Base-by-base conservation (phyloP, 2,888 invertebrate species). In the Drosophila mimetica region DNA sequence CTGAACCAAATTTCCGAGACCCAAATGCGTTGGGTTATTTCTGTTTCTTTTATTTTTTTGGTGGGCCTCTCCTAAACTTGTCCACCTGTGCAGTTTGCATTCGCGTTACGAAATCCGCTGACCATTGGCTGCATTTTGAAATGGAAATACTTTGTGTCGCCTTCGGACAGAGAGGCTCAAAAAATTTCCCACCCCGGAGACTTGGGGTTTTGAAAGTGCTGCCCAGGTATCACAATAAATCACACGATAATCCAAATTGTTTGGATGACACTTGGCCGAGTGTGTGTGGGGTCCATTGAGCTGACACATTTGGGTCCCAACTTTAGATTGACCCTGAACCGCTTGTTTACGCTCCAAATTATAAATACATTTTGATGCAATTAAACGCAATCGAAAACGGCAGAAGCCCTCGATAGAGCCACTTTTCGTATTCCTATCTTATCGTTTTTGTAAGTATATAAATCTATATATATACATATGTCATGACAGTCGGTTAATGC, bases 1-100 rank as follows among this genome's bases (percentile, higher is more conserved):
- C 83, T 84, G 88, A 88, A 84, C 86, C 88, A 87, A 87, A 87
- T 84, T 74, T 72, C 71, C 58, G 81, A 65, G 47, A 59, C 37
- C 74, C 46, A 52, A 54, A 50, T 46, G 42, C 34, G 46, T 48
- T 42, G 71, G 65, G 60, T 41, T 46, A 34, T 54, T 63, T n/a
- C n/a, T 57, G 51, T 20, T 42, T 39, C 18, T 61, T 47, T 39
- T 50, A 55, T 79, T 67, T 61, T 16, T 76, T 47, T 63, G 80
- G 65, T 47, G 65, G 80, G 65, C 76, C 75, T 72, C 65, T 69
- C 58, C 39, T 42, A 85, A 82, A 83, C 77, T 82, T 88, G 88
- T 76, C 84, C 88, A 83, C 85, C 82, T 86, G 87, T 81, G 81
- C 80, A 67, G 78, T 71, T 70, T 74, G 75, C 69, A 59, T 53